Conservation (phyloP, 1,140 invertebrate species). For the Periplaneta americana region DNA sequence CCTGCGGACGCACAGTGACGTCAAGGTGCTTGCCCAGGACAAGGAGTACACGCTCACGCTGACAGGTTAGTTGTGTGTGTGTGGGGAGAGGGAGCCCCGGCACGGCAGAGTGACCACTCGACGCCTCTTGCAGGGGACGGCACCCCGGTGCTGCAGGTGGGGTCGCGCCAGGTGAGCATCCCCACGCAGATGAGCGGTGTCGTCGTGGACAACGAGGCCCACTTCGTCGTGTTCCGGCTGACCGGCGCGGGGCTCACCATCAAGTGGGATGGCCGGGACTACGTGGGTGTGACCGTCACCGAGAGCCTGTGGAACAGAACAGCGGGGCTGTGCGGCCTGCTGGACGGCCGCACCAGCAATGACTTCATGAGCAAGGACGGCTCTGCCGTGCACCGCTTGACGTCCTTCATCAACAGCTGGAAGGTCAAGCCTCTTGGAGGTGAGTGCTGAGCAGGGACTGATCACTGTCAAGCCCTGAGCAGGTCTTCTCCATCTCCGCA, state of each 20-base stretch:
- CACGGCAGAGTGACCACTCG: too few species aligned
- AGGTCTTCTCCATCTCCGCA: too few species aligned
- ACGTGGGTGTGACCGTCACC: constrained; percentile 55
- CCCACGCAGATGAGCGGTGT: constrained; percentile 61
- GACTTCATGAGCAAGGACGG: constrained; percentile 62
- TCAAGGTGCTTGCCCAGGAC: constrained; percentile 62
- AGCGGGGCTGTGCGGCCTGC: constrained; percentile 70
- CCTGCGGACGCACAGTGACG: constrained; percentile 43
- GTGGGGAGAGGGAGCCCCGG: too few species aligned
- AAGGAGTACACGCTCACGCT: constrained; percentile 53
- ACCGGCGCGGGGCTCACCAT: constrained; percentile 62
- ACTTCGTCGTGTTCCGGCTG: constrained; percentile 58
- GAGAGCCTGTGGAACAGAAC: constrained; percentile 70
- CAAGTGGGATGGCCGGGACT: constrained; percentile 61
- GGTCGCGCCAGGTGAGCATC: constrained; percentile 44
- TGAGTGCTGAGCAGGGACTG: too few species aligned
- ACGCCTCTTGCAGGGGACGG: constrained; percentile 44
- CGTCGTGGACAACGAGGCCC: constrained; percentile 59
- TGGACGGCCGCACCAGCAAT: constrained; percentile 63
- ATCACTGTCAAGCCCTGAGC: too few species aligned
- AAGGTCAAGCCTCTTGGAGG: constrained; percentile 55
- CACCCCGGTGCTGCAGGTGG: constrained; percentile 40
- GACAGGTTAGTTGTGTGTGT: constrained; percentile 36
- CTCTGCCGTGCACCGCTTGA: constrained; percentile 35
- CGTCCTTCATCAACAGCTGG: constrained; percentile 59